phyloP scores from a whole-genome alignment of 2,113 vertebrate species.

The Cariama cristata region DNA sequence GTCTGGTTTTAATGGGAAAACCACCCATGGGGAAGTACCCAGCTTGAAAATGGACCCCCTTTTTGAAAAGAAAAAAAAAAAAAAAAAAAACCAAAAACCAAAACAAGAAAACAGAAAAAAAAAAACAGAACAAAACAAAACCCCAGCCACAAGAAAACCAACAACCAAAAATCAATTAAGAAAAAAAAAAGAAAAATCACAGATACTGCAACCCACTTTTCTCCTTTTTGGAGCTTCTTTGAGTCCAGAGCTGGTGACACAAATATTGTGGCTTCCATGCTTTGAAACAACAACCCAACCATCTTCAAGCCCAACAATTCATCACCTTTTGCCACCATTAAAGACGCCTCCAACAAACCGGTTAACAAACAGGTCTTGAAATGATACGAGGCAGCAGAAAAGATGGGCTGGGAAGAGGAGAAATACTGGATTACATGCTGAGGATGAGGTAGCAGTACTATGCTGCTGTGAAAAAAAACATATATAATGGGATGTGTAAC shows the following conservation, averaged over 20 bases:
- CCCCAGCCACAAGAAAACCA: neutral
- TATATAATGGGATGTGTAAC: neutral
- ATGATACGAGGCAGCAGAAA: neutral
- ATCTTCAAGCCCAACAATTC: neutral
- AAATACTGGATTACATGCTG: neutral
- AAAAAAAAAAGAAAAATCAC: neutral
- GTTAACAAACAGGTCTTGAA: neutral
- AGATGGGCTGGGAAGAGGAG: neutral
- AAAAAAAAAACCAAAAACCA: neutral
- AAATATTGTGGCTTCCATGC: neutral
- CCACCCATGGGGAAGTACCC: fast-evolving
- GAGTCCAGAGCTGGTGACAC: neutral
- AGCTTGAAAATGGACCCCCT: neutral
- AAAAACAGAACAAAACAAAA: neutral
- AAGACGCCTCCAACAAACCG: neutral
- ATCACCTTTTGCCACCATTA: neutral
- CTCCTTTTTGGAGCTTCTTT: neutral
- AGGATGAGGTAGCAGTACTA: neutral
- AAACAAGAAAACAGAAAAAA: neutral
- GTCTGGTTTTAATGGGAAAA: neutral
- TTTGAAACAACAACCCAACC: neutral
- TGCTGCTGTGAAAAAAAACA: neutral
- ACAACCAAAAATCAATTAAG: neutral
- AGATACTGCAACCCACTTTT: neutral
- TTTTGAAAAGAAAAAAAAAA: neutral